Percentiles rank a stretch among this genome's conserved stretches.
phyloP scores from a whole-genome alignment of 2,113 vertebrate genomes.

The Eolophus roseicapilla region DNA sequence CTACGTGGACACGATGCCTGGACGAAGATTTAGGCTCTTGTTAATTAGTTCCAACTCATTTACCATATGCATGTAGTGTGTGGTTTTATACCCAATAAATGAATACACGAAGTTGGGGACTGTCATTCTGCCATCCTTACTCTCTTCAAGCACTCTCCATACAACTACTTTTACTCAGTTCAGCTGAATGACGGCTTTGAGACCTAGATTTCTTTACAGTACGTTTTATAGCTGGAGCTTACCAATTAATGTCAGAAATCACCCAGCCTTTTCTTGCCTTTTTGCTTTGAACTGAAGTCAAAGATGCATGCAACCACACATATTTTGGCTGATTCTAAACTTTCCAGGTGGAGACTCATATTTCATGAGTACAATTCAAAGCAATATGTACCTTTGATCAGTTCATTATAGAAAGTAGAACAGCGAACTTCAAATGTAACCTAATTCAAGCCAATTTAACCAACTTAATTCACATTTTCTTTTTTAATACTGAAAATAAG shows the following conservation, averaged over 20 bases:
- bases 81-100: not conserved
- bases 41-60: not conserved
- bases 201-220: not conserved
- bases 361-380: constrained; percentile 31
- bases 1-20: not conserved
- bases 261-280: not conserved
- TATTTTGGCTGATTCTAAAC: not conserved
- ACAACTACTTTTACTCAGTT: not conserved
- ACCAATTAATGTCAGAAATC: not conserved
- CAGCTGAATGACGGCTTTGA: not conserved
- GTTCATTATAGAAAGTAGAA: not conserved
- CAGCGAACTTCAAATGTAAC: not conserved
- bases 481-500: not conserved
- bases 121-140: accelerated
- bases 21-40: not conserved
- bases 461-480: not conserved
- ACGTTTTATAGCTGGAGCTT: not conserved
- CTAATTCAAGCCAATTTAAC: not conserved
- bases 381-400: constrained; percentile 17
- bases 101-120: not conserved
- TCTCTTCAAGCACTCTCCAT: not conserved
- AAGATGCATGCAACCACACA: not conserved
- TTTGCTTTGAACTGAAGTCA: constrained; percentile 15
- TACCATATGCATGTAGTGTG: not conserved
- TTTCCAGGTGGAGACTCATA: constrained; percentile 19